These are phyloP conservation scores for Gnathonemus longibarbis DNA, from an alignment of 2,113 vertebrate genomes.

Conservation along the genomic window DNA sequence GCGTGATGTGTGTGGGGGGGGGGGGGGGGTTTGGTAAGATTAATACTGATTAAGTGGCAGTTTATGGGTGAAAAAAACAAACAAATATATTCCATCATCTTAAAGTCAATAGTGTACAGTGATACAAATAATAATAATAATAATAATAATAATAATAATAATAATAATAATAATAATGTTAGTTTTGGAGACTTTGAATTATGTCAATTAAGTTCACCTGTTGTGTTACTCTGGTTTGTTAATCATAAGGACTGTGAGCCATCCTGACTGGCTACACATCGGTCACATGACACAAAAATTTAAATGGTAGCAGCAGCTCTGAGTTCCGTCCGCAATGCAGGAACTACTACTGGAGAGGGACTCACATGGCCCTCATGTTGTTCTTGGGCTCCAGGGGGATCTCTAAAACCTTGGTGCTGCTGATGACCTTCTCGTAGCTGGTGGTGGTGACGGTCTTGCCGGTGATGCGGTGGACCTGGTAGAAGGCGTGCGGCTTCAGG, in stretches of 20 bases:
- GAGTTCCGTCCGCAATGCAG: background rate
- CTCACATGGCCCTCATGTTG: conserved; percentile 97
- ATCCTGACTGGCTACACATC: background rate
- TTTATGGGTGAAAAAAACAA: background rate
- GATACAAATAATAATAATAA: background rate
- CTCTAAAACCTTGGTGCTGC: conserved; percentile 91
- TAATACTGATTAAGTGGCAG: background rate
- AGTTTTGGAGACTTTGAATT: background rate
- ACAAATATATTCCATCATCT: background rate
- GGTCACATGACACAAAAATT: background rate
- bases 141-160: background rate
- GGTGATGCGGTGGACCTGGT: conserved; percentile 96
- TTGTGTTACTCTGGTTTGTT: background rate
- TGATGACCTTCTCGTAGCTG: conserved; percentile 89
- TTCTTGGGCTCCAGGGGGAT: conserved; percentile 93
- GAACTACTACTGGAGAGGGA: background rate
- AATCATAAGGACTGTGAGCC: background rate
- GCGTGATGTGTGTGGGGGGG: background rate
- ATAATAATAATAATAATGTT: background rate
- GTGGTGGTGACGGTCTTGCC: conserved; percentile 95
- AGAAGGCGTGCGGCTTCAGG: conserved; percentile 95
- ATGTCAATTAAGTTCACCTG: background rate
- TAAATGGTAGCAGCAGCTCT: too few species aligned
- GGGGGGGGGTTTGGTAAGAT: background rate
- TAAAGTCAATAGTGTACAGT: background rate